Conservation (phyloP, 1,140 invertebrate species). For the Yoshiicerus persimilis region DNA sequence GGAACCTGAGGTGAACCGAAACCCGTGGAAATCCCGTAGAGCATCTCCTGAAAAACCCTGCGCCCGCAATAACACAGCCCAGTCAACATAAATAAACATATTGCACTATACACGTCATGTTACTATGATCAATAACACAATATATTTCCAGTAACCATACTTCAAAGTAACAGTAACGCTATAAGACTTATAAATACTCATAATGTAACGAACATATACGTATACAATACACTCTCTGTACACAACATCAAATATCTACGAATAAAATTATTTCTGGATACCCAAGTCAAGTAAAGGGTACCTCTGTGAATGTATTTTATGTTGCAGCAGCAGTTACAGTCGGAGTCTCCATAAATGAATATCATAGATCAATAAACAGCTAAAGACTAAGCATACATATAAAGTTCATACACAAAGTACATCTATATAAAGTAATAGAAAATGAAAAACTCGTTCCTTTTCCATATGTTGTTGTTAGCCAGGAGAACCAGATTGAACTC, state of each 20-base stretch:
- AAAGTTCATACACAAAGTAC: not conserved
- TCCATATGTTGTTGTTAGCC: not conserved
- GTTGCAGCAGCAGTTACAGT: not conserved
- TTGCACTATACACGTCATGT: not conserved
- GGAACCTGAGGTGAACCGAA: slow-evolving; percentile 91
- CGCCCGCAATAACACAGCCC: slow-evolving; percentile 21
- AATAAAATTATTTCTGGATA: not conserved
- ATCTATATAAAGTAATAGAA: not conserved
- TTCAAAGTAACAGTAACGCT: not conserved
- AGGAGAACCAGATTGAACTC: not conserved
- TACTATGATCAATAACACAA: not conserved
- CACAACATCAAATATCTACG: not conserved
- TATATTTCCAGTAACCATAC: not conserved
- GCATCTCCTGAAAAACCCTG: slow-evolving; percentile 86
- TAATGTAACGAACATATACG: not conserved
- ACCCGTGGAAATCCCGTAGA: slow-evolving; percentile 89
- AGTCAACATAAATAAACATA: slow-evolving; percentile 25
- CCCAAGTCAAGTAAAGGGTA: not conserved
- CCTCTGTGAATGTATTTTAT: not conserved
- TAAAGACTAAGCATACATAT: not conserved
- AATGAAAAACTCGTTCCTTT: not conserved
- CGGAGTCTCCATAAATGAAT: not conserved
- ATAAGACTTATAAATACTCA: too few species aligned
- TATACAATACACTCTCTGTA: too few species aligned
- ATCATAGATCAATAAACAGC: not conserved